Percentiles rank a stretch among this genome's conserved stretches.
Evolutionary conservation across 1,140 invertebrate species (phyloP).

Genomic region (Drosophila bifasciata): DNA sequence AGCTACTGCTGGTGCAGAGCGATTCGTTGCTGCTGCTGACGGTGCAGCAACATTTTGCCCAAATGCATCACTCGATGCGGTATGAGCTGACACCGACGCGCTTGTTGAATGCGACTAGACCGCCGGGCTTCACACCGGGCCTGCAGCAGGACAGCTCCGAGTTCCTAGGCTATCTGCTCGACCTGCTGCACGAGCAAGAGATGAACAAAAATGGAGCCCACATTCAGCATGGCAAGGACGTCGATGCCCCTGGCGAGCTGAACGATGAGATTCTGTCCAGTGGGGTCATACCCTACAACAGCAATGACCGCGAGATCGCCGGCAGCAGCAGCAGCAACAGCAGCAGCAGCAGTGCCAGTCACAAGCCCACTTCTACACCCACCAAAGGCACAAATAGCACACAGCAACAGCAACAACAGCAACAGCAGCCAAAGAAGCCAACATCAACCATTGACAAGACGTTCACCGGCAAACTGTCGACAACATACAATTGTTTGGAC

Average conservation of each 20-base stretch:
- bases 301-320: conserved; percentile 54
- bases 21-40: conserved; percentile 86
- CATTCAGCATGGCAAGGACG: conserved; percentile 8
- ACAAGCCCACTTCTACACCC: conserved; percentile 27
- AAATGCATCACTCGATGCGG: conserved; percentile 88
- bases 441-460: conserved; percentile 87
- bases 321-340: conserved; percentile 7
- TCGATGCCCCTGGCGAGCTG: conserved; percentile 13
- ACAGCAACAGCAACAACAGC: conserved; percentile 6
- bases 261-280: conserved; percentile 49
- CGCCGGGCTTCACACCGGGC: conserved; percentile 90
- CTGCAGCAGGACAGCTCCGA: conserved; percentile 95
- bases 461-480: conserved; percentile 90
- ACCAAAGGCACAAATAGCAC: conserved; percentile 39
- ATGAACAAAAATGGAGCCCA: conserved; percentile 59
- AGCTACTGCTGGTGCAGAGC: conserved; percentile 86
- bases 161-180: conserved; percentile 91
- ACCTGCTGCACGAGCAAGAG: conserved; percentile 90
- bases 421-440: conserved; percentile 39
- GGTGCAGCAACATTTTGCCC: conserved; percentile 90
- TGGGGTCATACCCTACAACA: conserved; percentile 73
- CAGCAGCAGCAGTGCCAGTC: neutral
- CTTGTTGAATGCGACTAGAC: conserved; percentile 88
- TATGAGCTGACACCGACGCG: conserved; percentile 88
- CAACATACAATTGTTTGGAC: conserved; percentile 89